These are phyloP conservation scores for Condylura cristata DNA, from an alignment of 2,113 vertebrate genomes.

Conservation along the genomic window DNA sequence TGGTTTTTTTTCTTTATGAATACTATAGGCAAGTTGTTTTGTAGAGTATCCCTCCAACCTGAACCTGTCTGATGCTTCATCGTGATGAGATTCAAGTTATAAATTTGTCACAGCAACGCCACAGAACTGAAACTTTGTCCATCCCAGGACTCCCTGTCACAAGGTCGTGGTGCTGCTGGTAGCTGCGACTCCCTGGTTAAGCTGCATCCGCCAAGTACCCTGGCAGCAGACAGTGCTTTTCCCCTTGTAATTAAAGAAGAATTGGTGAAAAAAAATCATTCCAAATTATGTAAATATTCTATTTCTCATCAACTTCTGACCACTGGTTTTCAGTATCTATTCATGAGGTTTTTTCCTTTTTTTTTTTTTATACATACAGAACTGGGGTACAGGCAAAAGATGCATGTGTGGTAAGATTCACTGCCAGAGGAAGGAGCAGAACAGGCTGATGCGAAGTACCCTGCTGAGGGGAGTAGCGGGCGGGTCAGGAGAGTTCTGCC, in stretches of 20 bases:
- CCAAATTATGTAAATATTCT: background rate
- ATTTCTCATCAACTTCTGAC: background rate
- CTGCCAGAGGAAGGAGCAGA: no score
- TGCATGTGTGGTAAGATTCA: no score
- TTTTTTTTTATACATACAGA: no score
- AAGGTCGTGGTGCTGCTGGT: background rate
- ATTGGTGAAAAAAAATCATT: background rate
- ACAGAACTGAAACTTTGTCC: background rate
- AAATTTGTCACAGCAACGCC: background rate
- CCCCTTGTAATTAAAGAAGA: background rate
- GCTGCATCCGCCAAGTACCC: background rate
- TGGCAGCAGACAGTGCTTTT: background rate
- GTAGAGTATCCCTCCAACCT: background rate
- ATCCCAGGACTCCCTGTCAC: background rate
- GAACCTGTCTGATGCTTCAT: background rate
- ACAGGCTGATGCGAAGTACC: no score
- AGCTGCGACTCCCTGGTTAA: background rate
- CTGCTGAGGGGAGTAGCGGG: no score
- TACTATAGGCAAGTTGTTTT: background rate
- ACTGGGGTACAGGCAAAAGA: no score
- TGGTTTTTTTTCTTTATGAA: background rate
- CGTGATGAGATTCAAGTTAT: background rate
- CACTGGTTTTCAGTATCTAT: background rate
- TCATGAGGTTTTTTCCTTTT: background rate
- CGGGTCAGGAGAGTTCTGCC: no score